Evolutionary conservation across 2,797 vertebrate species (phyloP).

Genomic region (Myotis pilosus): DNA sequence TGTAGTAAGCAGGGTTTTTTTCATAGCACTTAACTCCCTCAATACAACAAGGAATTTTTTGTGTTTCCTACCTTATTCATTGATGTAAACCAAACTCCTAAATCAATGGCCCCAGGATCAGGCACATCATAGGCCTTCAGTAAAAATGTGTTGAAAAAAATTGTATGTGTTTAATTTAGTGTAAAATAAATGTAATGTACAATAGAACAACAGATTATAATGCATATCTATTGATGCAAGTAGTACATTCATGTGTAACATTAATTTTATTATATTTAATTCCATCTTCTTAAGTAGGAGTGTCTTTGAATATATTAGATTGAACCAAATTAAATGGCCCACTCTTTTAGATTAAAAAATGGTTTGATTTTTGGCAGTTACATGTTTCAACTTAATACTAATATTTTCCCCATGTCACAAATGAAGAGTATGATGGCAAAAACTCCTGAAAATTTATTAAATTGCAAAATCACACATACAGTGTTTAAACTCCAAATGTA

Average conservation of each 20-base stretch:
- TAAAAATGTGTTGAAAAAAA: background rate
- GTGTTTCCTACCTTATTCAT: background rate
- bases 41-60: background rate
- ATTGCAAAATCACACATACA: slow-evolving; percentile 39
- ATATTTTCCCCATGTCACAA: slow-evolving; percentile 37
- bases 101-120: background rate
- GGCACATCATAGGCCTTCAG: background rate
- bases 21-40: background rate
- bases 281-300: background rate
- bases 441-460: slow-evolving; percentile 41
- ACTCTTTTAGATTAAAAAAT: slow-evolving; percentile 27
- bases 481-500: slow-evolving; percentile 44
- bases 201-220: background rate
- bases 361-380: background rate
- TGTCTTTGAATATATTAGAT: background rate
- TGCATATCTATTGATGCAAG: background rate
- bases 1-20: background rate
- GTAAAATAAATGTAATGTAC: background rate
- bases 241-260: background rate
- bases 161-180: background rate
- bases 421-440: slow-evolving; percentile 10
- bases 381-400: slow-evolving; percentile 47
- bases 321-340: background rate
- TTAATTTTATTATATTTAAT: slow-evolving; percentile 16
- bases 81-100: background rate